Conservation (phyloP, 2,888 invertebrate species). For the Cheilosia pagana region DNA sequence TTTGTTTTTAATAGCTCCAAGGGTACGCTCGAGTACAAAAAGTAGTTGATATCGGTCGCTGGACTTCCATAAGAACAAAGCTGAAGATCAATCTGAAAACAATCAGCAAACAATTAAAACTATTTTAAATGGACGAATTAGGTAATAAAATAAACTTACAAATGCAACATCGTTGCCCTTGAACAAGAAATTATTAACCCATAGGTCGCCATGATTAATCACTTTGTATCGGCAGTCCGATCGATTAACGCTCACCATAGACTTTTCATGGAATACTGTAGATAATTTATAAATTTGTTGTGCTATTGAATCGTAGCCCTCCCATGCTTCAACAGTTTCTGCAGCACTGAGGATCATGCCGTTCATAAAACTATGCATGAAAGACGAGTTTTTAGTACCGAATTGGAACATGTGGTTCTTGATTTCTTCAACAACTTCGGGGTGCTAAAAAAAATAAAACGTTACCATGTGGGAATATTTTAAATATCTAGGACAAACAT, state of each 20-base stretch:
- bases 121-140: not conserved
- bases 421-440: slow-evolving; percentile 9
- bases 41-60: slow-evolving; percentile 33
- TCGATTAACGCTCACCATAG: too few species aligned
- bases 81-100: slow-evolving; percentile 44
- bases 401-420: slow-evolving; percentile 15
- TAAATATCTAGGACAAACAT: not conserved
- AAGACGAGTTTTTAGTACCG: not conserved
- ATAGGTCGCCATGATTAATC: too few species aligned
- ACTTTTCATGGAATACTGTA: too few species aligned
- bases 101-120: slow-evolving; percentile 66
- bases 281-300: slow-evolving; percentile 72
- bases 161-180: slow-evolving; percentile 79
- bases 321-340: slow-evolving; percentile 4
- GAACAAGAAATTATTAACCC: slow-evolving; percentile 83
- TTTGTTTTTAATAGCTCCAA: slow-evolving; percentile 4
- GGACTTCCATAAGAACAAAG: slow-evolving; percentile 27
- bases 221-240: too few species aligned
- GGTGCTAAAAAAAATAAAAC: slow-evolving; percentile 1
- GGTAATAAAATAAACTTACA: slow-evolving; percentile 76
- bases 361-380: not conserved
- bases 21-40: slow-evolving; percentile 27
- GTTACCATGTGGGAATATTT: not conserved
- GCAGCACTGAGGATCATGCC: slow-evolving; percentile 7
- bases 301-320: slow-evolving; percentile 27